Conservation (phyloP, 1,140 invertebrate species). For the Subanguina moxae region DNA sequence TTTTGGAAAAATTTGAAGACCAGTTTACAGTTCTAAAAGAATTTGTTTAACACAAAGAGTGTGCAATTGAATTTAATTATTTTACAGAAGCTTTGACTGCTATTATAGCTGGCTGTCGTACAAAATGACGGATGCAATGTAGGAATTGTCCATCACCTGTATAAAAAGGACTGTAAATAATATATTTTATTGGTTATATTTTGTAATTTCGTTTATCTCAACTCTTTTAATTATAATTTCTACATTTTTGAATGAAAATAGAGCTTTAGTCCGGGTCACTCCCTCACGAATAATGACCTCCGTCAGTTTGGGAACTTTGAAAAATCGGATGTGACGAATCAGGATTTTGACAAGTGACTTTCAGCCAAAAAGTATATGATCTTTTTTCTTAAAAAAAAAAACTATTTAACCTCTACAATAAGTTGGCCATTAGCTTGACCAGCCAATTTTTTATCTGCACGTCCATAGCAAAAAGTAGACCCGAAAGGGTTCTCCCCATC, state of each 20-base stretch:
- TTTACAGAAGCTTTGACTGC: too few species aligned
- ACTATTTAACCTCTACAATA: slow-evolving; percentile 40
- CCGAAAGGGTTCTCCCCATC: slow-evolving; percentile 51
- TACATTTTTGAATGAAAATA: too few species aligned
- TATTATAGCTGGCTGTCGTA: not conserved
- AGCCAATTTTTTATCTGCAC: too few species aligned
- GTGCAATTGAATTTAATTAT: too few species aligned
- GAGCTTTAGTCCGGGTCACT: not conserved
- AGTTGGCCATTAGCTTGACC: slow-evolving; percentile 29
- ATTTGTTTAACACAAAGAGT: too few species aligned
- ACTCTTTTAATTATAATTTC: too few species aligned
- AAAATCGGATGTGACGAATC: not conserved
- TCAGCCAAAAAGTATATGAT: not conserved
- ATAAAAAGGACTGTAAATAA: too few species aligned
- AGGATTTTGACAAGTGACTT: not conserved
- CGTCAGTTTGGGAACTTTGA: not conserved
- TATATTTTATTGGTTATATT: too few species aligned
- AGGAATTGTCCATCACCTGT: slow-evolving; percentile 12
- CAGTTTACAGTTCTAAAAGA: too few species aligned
- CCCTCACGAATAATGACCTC: not conserved
- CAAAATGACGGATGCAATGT: slow-evolving; percentile 6
- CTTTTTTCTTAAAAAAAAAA: slow-evolving; percentile 14
- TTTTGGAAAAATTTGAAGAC: too few species aligned
- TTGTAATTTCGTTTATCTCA: too few species aligned
- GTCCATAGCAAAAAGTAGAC: slow-evolving; percentile 46